phyloP scores from a whole-genome alignment of 2,888 invertebrate species.

The Phrixothrix hirtus region DNA sequence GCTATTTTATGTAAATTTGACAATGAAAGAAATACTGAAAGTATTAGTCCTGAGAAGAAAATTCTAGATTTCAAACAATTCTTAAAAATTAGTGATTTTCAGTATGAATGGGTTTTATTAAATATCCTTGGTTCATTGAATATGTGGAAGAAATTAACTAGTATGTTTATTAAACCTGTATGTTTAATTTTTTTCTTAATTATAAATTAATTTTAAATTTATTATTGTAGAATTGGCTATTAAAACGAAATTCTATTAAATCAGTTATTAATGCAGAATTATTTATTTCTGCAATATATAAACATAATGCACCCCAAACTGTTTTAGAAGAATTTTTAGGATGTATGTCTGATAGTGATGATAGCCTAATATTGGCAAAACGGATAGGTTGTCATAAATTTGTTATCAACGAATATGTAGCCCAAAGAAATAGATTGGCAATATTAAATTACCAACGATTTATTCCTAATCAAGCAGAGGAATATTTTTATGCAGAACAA shows the following conservation, averaged over 20 bases:
- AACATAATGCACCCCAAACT: constrained; percentile 51
- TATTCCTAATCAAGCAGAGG: constrained; percentile 67
- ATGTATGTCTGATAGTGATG: constrained; percentile 45
- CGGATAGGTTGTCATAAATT: constrained; percentile 68
- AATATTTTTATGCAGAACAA: constrained; percentile 74
- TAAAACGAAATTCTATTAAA: constrained; percentile 50
- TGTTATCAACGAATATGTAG: constrained; percentile 64
- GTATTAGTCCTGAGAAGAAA: constrained; percentile 31
- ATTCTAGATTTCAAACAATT: constrained; percentile 44
- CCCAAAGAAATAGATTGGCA: constrained; percentile 65
- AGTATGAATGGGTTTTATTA: constrained; percentile 50
- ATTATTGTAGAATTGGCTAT: constrained; percentile 61
- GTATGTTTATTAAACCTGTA: constrained; percentile 46
- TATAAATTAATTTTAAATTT: constrained; percentile 7
- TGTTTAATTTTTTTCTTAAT: constrained; percentile 14
- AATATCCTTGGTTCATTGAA: constrained; percentile 46
- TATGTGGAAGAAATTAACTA: constrained; percentile 45
- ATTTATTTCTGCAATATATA: constrained; percentile 45
- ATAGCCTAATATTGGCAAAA: constrained; percentile 65
- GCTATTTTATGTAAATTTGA: constrained; percentile 43
- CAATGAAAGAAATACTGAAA: constrained; percentile 37
- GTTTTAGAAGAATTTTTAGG: constrained; percentile 53
- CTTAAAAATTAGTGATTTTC: constrained; percentile 48
- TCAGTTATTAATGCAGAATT: constrained; percentile 44
- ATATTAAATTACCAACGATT: constrained; percentile 67